These are phyloP conservation scores for Ambastaia sidthimunki DNA, from an alignment of 2,797 vertebrate genomes.

Conservation along the genomic window DNA sequence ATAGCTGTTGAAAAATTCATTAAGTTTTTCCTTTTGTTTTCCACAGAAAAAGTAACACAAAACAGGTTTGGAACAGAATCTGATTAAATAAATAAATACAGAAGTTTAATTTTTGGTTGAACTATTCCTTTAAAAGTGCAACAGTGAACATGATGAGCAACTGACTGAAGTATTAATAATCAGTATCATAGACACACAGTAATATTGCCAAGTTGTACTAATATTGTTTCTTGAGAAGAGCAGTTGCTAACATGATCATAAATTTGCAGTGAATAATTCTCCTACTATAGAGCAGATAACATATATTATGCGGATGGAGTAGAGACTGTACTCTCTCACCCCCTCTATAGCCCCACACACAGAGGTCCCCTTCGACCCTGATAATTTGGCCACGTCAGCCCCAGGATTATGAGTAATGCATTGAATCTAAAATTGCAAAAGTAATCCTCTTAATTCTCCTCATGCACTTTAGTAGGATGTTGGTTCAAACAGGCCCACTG, in stretches of 20 bases:
- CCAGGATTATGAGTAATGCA: conserved; percentile 85
- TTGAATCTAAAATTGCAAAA: conserved; percentile 84
- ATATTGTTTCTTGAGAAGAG: conserved; percentile 16
- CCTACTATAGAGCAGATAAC: not conserved
- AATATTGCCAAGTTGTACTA: conserved; percentile 7
- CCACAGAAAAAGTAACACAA: not conserved
- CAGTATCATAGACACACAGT: not conserved
- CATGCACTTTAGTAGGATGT: conserved; percentile 78
- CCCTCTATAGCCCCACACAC: conserved; percentile 66
- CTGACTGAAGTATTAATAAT: conserved; percentile 11
- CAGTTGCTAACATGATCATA: conserved; percentile 3
- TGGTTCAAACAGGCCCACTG: conserved; percentile 75
- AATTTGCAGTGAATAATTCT: conserved; percentile 27
- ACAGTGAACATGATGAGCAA: not conserved
- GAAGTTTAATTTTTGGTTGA: not conserved
- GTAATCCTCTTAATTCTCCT: conserved; percentile 85
- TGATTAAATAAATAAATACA: not conserved
- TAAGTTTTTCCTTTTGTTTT: not conserved
- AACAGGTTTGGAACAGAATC: not conserved
- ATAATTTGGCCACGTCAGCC: conserved; percentile 79
- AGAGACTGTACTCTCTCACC: conserved; percentile 32
- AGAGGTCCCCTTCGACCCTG: conserved; percentile 73
- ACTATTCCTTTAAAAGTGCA: not conserved
- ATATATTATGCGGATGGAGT: conserved; percentile 1
- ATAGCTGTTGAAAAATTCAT: no score